A percentile compares a stretch with the other conserved stretches of the same genome.
phyloP scores from a whole-genome alignment of 1,140 invertebrate species.

The Prorops nasuta region DNA sequence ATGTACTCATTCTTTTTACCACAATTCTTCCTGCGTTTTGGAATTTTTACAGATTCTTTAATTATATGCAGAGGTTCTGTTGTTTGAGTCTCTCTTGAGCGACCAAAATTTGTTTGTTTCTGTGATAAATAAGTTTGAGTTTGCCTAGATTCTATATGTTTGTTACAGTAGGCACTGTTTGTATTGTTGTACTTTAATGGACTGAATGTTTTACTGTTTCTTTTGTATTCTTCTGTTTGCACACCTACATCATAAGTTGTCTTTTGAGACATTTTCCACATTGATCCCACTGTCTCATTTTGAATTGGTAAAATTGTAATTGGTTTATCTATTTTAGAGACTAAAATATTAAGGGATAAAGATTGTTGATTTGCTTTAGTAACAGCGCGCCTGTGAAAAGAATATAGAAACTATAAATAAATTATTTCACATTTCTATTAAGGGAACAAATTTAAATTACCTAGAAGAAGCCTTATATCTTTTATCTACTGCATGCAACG shows the following conservation, averaged over 20 bases:
- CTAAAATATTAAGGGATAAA: conserved; percentile 2
- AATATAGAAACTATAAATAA: conserved; percentile 4
- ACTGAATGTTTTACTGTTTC: conserved; percentile 26
- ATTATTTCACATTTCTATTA: too few relatives aligned
- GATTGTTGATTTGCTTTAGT: conserved; percentile 10
- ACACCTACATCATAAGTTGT: conserved; percentile 38
- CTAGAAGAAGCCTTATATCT: conserved; percentile 42
- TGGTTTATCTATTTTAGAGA: conserved; percentile 16
- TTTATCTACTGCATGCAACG: conserved; percentile 51
- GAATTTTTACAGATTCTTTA: conserved; percentile 25
- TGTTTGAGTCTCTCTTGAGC: conserved; percentile 57
- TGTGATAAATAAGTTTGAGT: conserved; percentile 52
- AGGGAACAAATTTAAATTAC: conserved; percentile 26
- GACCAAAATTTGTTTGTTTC: conserved; percentile 37
- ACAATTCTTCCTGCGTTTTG: conserved; percentile 29
- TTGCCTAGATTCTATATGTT: conserved; percentile 48
- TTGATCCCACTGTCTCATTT: conserved; percentile 6
- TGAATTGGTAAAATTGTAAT: conserved; percentile 33
- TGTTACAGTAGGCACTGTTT: conserved; percentile 33
- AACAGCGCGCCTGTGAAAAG: conserved; percentile 16
- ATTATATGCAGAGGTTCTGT: conserved; percentile 22
- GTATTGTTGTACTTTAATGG: conserved; percentile 23
- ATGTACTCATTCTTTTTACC: conserved; percentile 20
- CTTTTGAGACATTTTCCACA: conserved; percentile 13
- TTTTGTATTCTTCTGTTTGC: conserved; percentile 49